A percentile compares a stretch with the other conserved stretches of the same genome.
Conservation (phyloP, 2,797 vertebrate species). For the Huso huso region DNA sequence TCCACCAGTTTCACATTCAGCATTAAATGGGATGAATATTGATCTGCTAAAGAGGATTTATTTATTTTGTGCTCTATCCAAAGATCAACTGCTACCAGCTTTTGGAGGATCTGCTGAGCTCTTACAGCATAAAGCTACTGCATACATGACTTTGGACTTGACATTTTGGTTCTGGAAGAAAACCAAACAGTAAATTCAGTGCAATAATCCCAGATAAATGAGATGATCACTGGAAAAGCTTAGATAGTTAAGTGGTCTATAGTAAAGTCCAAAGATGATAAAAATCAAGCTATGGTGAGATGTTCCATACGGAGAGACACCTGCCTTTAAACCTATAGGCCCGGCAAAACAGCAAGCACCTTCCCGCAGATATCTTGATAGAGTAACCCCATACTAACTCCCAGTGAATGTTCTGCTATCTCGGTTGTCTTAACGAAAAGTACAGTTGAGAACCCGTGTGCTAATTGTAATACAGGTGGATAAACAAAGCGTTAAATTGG, state of each 20-base stretch:
- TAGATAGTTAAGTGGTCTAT: slow-evolving; percentile 98
- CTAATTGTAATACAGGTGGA: too few species aligned
- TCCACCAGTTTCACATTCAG: slow-evolving; percentile 98
- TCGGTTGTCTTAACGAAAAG: too few species aligned
- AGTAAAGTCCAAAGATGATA: slow-evolving; percentile 90
- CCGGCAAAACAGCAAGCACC: background rate
- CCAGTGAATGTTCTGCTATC: background rate
- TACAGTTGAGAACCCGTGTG: too few species aligned
- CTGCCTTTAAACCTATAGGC: slow-evolving; percentile 1
- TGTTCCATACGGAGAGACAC: slow-evolving; percentile 37
- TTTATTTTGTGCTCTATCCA: slow-evolving; percentile 99
- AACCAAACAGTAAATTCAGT: slow-evolving; percentile 99
- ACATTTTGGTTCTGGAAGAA: slow-evolving; percentile 99
- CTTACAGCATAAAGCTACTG: slow-evolving; percentile 95
- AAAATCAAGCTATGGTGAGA: slow-evolving; percentile 53
- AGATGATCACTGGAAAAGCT: slow-evolving; percentile 98
- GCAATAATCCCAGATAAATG: slow-evolving; percentile 99
- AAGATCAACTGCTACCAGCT: slow-evolving; percentile 99
- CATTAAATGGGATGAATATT: slow-evolving; percentile 99
- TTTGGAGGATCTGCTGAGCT: slow-evolving; percentile 93
- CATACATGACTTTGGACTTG: slow-evolving; percentile 98
- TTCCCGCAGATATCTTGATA: slow-evolving; percentile 1
- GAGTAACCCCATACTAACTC: background rate
- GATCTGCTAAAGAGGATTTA: slow-evolving; percentile 99
- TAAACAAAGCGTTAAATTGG: too few species aligned